Evolutionary conservation across 1,140 invertebrate species (phyloP), one percentile per base, ranked within the genome.

Genomic region (Brachionus paranguensis): DNA sequence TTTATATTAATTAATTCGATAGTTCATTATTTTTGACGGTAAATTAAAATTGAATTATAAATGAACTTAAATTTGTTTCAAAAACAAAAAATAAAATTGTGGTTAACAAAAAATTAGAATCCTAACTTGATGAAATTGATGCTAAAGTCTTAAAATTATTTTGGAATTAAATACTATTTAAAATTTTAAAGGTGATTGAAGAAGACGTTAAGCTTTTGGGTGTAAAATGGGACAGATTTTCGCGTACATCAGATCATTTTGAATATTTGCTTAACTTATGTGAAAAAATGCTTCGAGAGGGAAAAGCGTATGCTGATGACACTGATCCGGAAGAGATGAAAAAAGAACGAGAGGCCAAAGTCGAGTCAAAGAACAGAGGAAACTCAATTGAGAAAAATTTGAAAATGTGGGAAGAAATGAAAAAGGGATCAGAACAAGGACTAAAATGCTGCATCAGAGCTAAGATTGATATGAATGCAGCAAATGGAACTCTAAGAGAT

Each of bases 221-320:
- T 87, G 93, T 99, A 70, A 94, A 96, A 86, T 95, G 95, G 2
- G 95, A 99, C 89, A 88, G 92, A 37, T 97, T 97, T 89, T 95
- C 96, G 1, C 95, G 97, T 89, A 97, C 97, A 0, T 99, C 97
- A 0, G 94, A 99, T 89, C 94, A 98, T 89, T 99, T 99, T 90
- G 96, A 99, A 86, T 87, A 93, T 14, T 94, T 99, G 92, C 86
- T 97, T 10, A 89, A 93, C 12, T 93, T 93, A 86, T 99, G 97
- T 90, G 95, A 96, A 86, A 92, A 94, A 86, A 89, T 99, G 85
- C 91, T 99, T 14, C 93, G 93, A 85, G 92, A 94, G 84, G 93
- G 93, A 12, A 95, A 95, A 87, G 97, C 97, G 0, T 99, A 95
- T 89, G 95, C 96, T 0, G 98, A 99, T 89, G 94, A 99, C 88